These are phyloP conservation scores for Scarus forsteni DNA, from an alignment of 2,797 vertebrate species.

Conservation along the genomic window DNA sequence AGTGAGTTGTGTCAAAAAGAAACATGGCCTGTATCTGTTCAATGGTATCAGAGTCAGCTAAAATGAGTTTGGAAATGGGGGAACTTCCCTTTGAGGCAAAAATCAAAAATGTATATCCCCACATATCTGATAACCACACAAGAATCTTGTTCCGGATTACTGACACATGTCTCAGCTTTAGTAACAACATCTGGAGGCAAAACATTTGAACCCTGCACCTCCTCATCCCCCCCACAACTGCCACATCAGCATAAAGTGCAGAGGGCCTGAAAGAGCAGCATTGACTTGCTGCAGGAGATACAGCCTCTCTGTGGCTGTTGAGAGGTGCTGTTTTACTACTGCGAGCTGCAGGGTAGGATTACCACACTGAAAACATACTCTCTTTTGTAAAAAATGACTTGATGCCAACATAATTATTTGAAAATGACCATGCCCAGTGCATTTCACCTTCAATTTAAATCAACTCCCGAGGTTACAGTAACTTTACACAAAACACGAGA, in stretches of 20 bases:
- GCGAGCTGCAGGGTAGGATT: conserved; percentile 19
- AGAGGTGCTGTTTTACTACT: conserved; percentile 25
- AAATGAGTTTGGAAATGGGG: no score
- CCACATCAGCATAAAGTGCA: conserved; percentile 66
- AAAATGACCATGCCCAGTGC: conserved; percentile 1
- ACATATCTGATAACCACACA: background rate
- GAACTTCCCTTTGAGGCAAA: no score
- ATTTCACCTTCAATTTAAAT: conserved; percentile 24
- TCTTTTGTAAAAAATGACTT: conserved; percentile 20
- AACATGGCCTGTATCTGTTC: no score
- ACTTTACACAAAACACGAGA: background rate
- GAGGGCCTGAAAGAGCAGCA: conserved; percentile 38
- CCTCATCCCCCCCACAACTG: conserved; percentile 24
- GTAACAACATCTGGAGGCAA: conserved; percentile 26
- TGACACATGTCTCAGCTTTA: conserved; percentile 4
- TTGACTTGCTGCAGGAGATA: conserved; percentile 43
- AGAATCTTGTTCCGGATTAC: conserved; percentile 1
- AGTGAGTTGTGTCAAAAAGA: no score
- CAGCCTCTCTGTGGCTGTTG: conserved; percentile 47
- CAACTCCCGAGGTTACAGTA: background rate
- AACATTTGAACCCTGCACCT: conserved; percentile 31
- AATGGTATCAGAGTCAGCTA: no score
- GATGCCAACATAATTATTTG: conserved; percentile 22
- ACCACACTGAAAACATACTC: conserved; percentile 21
- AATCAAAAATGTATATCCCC: no score